phyloP scores from a whole-genome alignment of 92 coral and sea anemone species.

The Porites divaricata region DNA sequence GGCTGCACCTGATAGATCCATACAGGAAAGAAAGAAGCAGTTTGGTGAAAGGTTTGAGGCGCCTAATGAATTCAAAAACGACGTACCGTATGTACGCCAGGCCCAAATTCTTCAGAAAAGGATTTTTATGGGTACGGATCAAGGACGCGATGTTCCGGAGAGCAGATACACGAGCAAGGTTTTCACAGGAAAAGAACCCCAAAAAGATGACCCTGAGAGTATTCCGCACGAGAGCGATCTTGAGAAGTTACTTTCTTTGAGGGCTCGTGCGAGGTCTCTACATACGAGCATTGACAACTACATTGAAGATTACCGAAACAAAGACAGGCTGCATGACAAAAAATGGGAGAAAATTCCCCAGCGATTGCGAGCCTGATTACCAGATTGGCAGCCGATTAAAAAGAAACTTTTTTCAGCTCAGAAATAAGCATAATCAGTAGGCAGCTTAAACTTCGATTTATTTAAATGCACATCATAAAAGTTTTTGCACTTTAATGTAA shows the following conservation, averaged over 20 bases:
- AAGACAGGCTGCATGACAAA: background rate
- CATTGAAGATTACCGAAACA: constrained; percentile 11
- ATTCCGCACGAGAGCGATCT: background rate
- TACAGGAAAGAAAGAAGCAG: background rate
- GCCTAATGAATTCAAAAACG: background rate
- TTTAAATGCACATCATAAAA: background rate
- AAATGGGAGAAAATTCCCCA: background rate
- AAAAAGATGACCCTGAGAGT: background rate
- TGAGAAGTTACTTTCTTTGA: constrained; percentile 4
- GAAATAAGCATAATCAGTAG: background rate
- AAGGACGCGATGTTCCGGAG: background rate
- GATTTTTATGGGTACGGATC: background rate
- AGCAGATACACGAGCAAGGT: background rate
- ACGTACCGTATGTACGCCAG: background rate
- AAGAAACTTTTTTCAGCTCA: background rate
- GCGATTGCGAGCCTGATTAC: background rate
- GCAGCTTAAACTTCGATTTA: background rate
- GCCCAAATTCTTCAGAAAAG: constrained; percentile 19
- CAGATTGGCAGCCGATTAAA: background rate
- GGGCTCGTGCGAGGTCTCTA: constrained; percentile 12
- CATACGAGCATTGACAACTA: constrained; percentile 5
- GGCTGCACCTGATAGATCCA: background rate
- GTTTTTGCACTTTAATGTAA: background rate
- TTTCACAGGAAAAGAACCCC: background rate
- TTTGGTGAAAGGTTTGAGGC: background rate